These are phyloP conservation scores for Porites divaricata DNA, from an alignment of 92 coral and sea anemone genomes.

Conservation along the genomic window DNA sequence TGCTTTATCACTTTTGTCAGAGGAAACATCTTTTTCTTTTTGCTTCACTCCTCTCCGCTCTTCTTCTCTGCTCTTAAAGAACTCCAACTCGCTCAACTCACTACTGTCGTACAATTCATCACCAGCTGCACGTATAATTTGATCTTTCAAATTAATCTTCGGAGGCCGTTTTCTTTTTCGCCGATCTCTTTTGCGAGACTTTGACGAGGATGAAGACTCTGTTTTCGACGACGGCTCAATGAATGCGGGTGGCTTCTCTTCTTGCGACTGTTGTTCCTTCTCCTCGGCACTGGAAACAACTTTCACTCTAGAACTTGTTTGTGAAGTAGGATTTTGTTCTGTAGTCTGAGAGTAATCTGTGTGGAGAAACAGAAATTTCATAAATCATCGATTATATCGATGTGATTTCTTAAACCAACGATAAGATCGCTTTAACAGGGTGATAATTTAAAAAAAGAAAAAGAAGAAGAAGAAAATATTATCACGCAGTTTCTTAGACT, in stretches of 20 bases:
- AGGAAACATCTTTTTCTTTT: conserved; percentile 7
- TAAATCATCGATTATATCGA: not conserved
- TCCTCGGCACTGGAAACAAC: not conserved
- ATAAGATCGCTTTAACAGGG: too few species aligned
- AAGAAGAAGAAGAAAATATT: too few species aligned
- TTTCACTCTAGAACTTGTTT: not conserved
- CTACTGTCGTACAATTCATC: conserved; percentile 86
- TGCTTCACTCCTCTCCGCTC: conserved; percentile 10
- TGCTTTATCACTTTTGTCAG: conserved; percentile 9
- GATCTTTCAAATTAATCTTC: conserved; percentile 35
- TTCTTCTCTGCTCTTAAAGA: conserved; percentile 23
- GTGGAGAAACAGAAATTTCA: not conserved
- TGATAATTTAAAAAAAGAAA: too few species aligned
- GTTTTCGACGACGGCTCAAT: conserved; percentile 7
- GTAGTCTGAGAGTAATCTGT: not conserved
- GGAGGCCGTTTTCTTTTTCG: conserved; percentile 55
- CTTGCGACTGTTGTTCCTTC: not conserved
- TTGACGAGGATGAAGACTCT: not conserved
- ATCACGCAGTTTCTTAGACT: not conserved
- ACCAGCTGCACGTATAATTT: conserved; percentile 68
- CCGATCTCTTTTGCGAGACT: conserved; percentile 34
- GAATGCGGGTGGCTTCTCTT: not conserved
- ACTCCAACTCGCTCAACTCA: conserved; percentile 65
- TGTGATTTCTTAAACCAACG: not conserved
- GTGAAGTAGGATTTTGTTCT: not conserved